phyloP scores from a whole-genome alignment of 2,888 invertebrate species.

The Nipponacmea schrenckii region DNA sequence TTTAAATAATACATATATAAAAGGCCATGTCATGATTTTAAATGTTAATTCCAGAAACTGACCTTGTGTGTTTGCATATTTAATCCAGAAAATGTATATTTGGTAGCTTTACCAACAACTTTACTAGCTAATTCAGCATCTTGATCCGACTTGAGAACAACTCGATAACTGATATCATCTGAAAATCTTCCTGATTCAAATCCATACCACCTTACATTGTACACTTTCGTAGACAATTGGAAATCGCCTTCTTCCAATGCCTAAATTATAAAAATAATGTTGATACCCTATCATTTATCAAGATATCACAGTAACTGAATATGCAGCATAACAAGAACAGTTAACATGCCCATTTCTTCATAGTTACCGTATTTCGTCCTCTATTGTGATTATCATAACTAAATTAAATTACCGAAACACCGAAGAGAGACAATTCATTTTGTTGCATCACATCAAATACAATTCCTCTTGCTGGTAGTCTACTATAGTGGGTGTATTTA shows the following conservation, averaged over 20 bases:
- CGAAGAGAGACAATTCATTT: conserved; percentile 15
- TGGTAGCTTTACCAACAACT: conserved; percentile 13
- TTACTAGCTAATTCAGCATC: conserved; percentile 8
- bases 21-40: no score
- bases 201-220: conserved; percentile 40
- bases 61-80: conserved; percentile 26
- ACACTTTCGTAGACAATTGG: conserved; percentile 21
- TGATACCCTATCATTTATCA: conserved; percentile 21
- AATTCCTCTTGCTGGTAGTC: conserved; percentile 20
- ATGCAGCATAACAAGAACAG: background rate
- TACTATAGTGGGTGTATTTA: conserved; percentile 23
- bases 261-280: conserved; percentile 23
- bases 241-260: conserved; percentile 36
- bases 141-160: conserved; percentile 37
- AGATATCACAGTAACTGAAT: no score
- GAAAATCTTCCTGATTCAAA: conserved; percentile 34
- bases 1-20: background rate
- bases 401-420: conserved; percentile 11
- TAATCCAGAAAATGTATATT: conserved; percentile 29
- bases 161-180: conserved; percentile 32
- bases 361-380: background rate
- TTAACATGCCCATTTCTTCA: background rate
- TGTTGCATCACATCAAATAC: conserved; percentile 26
- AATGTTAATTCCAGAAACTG: background rate
- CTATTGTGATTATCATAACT: no score